Base-by-base conservation (phyloP, 2,797 vertebrate genomes). In the Podargus strigoides region DNA sequence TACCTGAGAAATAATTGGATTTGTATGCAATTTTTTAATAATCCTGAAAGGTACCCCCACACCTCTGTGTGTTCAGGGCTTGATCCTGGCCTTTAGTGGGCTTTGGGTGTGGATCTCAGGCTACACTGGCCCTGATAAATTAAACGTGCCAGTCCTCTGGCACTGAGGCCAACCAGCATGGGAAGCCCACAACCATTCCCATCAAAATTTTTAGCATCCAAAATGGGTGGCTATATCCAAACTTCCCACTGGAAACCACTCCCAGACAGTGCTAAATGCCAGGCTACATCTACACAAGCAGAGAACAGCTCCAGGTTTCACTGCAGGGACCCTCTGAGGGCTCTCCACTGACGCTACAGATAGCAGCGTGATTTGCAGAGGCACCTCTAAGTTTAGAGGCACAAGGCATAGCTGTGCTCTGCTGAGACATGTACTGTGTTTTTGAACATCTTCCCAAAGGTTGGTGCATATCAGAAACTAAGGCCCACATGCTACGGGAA, bases 1-100 rank as follows among this genome's bases (percentile, higher is more conserved):
- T 93, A 96, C 92, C 93, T 96, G 96, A 85, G 79, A 92, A 96
- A 87, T 94, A 94, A 95, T 62, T 84, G 88, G 73, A 95, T 93
- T 91, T 94, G 28, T 73, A 52, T 49, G 58, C 37, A 87, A 70
- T 86, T 91, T 90, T 90, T 96, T 91, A 95, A 95, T 63, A 46
- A 84, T 78, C 32, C 36, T 86, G 75, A 87, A 91, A 90, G 63
- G 69, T 70, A 81, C 73, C 59, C 69, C 10, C 10, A 90, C 36
- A 60, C 41, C 27, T 41, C 52, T 83, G 39, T 55, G 62, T 66
- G 37, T 76, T 91, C 58, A 72, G 63, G 67, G 32, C 5, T 68
- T 64, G 76, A 73, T 72, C 53, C 36, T 44, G 62, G 37, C 26
- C 10, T 83, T 89, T 75, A 42, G 2, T 14, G 46, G 36, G 26